A percentile compares a stretch with the other conserved stretches of the same genome.
These are phyloP conservation scores for cattle (Bos taurus) DNA, from an alignment of 2,113 vertebrate species.

Conservation along the genomic window ARS-UCD2.0 NC_037336.1:87517501-87518000, in stretches of 20 bases:
- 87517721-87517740: neutral
- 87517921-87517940: neutral
- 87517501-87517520: neutral
- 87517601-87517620: neutral
- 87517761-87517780: neutral
- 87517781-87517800: neutral
- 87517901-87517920: neutral
- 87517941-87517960: neutral
- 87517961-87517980: neutral
- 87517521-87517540: neutral
- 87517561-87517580: neutral
- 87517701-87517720: neutral
- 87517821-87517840: neutral
- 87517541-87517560: neutral
- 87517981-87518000: neutral
- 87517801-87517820: neutral
- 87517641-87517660: neutral
- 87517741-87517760: neutral
- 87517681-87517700: neutral
- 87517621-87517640: neutral
- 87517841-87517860: neutral
- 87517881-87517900: neutral
- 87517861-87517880: neutral
- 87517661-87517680: neutral
- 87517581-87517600: fast-evolving